phyloP scores from a whole-genome alignment of 2,888 invertebrate species.

The Andrena dorsata region DNA sequence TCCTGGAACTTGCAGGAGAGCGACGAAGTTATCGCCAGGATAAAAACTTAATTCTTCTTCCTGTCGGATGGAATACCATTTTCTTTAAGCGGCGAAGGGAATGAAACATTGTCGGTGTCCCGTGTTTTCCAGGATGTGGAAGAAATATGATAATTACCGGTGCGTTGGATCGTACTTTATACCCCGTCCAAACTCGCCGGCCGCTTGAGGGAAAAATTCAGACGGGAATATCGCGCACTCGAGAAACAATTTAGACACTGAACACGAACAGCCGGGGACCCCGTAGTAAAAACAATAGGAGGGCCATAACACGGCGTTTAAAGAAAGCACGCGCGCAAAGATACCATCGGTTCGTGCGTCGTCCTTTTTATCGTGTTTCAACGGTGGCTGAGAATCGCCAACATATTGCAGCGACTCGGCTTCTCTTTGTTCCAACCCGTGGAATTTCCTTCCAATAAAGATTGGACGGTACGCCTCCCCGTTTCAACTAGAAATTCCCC shows the following conservation, averaged over 20 bases:
- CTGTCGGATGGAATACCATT: conserved; percentile 11
- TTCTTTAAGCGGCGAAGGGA: not conserved
- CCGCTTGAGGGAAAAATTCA: not conserved
- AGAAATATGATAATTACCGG: conserved; percentile 33
- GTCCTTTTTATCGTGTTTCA: conserved; percentile 34
- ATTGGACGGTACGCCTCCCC: conserved; percentile 35
- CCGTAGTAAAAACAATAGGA: conserved; percentile 2
- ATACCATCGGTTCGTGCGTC: conserved; percentile 12
- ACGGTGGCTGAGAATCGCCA: conserved; percentile 43
- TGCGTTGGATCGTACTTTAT: not conserved
- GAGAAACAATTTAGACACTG: not conserved
- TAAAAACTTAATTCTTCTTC: conserved; percentile 43
- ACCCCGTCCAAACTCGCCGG: not conserved
- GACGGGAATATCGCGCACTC: not conserved
- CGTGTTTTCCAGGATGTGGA: not conserved
- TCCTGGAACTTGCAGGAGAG: conserved; percentile 26
- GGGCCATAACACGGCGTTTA: conserved; percentile 19
- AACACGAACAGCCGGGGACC: not conserved
- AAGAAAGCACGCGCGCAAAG: conserved; percentile 17
- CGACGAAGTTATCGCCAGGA: conserved; percentile 29
- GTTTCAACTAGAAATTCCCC: conserved; percentile 44
- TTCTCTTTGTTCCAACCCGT: conserved; percentile 34
- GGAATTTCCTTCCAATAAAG: conserved; percentile 57
- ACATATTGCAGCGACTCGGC: conserved; percentile 52
- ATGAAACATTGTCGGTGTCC: not conserved